Base-by-base conservation (phyloP, 2,113 vertebrate species). In the Prionailurus bengalensis region DNA sequence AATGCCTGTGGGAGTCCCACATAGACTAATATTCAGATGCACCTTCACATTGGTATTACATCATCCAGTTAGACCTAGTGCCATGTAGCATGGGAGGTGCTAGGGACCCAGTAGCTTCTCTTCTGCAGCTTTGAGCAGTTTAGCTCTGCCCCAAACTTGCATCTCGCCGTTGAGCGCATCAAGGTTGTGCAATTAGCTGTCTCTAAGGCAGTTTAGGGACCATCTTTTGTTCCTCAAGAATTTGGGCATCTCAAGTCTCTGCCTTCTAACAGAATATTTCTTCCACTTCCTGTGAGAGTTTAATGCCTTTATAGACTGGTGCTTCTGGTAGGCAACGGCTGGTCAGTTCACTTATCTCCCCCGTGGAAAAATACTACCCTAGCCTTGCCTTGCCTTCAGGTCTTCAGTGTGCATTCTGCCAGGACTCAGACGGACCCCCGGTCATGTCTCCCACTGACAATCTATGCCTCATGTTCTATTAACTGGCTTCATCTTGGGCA, bases 121-220 rank as follows among this genome's bases (percentile, higher is more conserved):
- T 97, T 92, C 79, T 76, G 33, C n/a, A 83, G 73, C 88, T 58
- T 27, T 29, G 70, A 96, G 92, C 90, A 95, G 2, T 73, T 87
- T 94, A 80, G 58, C 93, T 87, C 33, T 71, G 61, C 21, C 95
- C 17, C 65, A 80, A 7, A 86, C 58, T 81, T 95, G 80, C 66
- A 73, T 82, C 83, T 84, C 13, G 39, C 13, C 45, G 33, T 90
- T 96, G 15, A 83, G 70, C 29, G 45, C 65, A 19, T 45, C 36
- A 53, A 48, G 58, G 31, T n/a, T 61, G 53, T 96, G 21, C 45
- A 91, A 3, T 91, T 66, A 85, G 51, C 39, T 27, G 27, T 89
- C 19, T 93, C 51, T 66, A 68, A 95, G 73, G 45, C 33, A 80
- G 68, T 84, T 27, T 55, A 39, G 33, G 68, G 29, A 48, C 80